phyloP scores from a whole-genome alignment of 1,140 invertebrate species.

The Phymorhynchus buccinoides region DNA sequence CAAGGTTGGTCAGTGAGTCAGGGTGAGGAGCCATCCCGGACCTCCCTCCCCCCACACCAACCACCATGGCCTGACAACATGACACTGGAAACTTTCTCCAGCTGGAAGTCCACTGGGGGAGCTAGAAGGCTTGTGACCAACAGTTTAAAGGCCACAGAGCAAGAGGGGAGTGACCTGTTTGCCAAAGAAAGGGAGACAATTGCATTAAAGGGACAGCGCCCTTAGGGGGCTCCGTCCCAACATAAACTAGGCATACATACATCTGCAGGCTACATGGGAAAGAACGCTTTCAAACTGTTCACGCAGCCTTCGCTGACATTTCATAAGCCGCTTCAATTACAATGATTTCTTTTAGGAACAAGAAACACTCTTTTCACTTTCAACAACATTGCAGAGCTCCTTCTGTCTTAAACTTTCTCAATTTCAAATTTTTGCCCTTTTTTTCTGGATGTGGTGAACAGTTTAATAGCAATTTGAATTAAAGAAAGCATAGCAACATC shows the following conservation, averaged over 20 bases:
- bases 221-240: constrained; percentile 30
- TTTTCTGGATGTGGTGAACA: not conserved
- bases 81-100: constrained; percentile 4
- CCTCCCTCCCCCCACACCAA: not conserved
- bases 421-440: not conserved
- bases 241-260: constrained; percentile 28
- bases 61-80: constrained; percentile 12
- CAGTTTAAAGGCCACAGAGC: not conserved
- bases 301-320: not conserved
- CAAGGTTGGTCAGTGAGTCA: constrained; percentile 32
- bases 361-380: not conserved
- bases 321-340: too few relatives aligned
- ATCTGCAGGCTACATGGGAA: constrained; percentile 6
- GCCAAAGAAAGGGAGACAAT: constrained; percentile 38
- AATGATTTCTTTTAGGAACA: not conserved
- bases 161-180: constrained; percentile 23
- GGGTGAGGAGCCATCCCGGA: not conserved
- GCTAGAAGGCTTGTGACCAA: not conserved
- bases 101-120: not conserved
- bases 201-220: constrained; percentile 38
- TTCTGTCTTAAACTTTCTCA: not conserved
- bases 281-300: not conserved
- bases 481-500: not conserved
- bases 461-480: not conserved
- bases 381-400: not conserved